phyloP scores from a whole-genome alignment of 2,888 invertebrate species.

The Odontomyia ornata region DNA sequence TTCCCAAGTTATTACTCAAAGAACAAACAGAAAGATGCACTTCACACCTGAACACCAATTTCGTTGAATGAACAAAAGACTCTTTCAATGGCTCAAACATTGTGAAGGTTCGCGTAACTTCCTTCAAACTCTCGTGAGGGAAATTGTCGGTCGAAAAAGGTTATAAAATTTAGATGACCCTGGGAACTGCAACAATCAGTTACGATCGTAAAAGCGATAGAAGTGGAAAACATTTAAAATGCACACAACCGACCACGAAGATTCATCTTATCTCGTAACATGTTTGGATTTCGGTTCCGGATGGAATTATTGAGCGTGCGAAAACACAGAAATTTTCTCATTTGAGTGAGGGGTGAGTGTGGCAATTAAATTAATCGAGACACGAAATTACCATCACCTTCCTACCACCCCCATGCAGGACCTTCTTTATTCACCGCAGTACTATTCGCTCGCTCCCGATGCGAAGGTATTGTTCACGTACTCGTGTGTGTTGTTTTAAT shows the following conservation, averaged over 20 bases:
- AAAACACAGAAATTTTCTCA: slow-evolving; percentile 17
- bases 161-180: slow-evolving; percentile 46
- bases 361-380: slow-evolving; percentile 50
- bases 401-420: background rate
- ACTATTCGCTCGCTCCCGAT: background rate
- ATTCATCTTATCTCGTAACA: background rate
- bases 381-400: slow-evolving; percentile 39
- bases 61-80: background rate
- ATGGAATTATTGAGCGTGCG: background rate
- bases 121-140: background rate
- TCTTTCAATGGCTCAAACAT: background rate
- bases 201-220: slow-evolving; percentile 45
- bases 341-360: slow-evolving; percentile 46
- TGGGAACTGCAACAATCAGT: slow-evolving; percentile 50
- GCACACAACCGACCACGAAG: slow-evolving; percentile 39
- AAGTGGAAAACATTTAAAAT: slow-evolving; percentile 41
- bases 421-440: background rate
- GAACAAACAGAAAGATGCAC: background rate
- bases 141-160: slow-evolving; percentile 42
- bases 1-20: too few species aligned
- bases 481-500: slow-evolving; percentile 45
- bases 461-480: background rate
- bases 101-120: background rate
- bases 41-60: slow-evolving; percentile 16
- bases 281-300: background rate